Conservation (phyloP, 2,888 invertebrate species). For the Ganaspis brasiliensis region DNA sequence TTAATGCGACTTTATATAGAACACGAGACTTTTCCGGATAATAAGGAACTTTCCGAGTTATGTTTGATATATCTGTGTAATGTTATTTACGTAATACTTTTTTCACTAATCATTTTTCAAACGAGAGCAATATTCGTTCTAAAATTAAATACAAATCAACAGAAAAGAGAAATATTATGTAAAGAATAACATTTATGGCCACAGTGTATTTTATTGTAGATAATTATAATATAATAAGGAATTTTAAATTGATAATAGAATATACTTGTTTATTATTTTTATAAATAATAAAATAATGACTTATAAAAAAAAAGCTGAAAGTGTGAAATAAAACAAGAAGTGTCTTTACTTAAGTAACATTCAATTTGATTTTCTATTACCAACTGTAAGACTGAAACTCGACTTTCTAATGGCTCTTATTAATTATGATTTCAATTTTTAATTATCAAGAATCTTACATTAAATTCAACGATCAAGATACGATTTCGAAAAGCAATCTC, state of each 20-base stretch:
- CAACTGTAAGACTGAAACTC: background rate
- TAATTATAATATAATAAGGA: too few relatives aligned
- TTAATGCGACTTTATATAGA: constrained; percentile 25
- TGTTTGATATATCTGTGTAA: background rate
- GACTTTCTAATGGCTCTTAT: constrained; percentile 30
- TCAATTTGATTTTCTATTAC: constrained; percentile 14
- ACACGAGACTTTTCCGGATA: constrained; percentile 6
- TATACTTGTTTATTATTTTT: too few relatives aligned
- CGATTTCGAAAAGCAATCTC: constrained; percentile 5
- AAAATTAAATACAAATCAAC: background rate
- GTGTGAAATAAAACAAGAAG: background rate
- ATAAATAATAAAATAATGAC: background rate
- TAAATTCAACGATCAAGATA: constrained; percentile 12
- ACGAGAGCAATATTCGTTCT: too few relatives aligned
- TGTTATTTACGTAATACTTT: constrained; percentile 13
- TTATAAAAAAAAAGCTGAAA: background rate
- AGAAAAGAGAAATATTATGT: background rate
- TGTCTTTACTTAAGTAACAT: constrained; percentile 1
- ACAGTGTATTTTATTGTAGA: too few relatives aligned
- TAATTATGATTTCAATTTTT: constrained; percentile 31
- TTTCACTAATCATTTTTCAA: background rate
- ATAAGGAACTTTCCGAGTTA: background rate
- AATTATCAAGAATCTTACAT: constrained; percentile 16
- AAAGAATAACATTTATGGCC: too few relatives aligned
- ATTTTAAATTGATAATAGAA: too few relatives aligned